phyloP scores from a whole-genome alignment of 2,888 invertebrate genomes.

The Coremacera marginata region DNA sequence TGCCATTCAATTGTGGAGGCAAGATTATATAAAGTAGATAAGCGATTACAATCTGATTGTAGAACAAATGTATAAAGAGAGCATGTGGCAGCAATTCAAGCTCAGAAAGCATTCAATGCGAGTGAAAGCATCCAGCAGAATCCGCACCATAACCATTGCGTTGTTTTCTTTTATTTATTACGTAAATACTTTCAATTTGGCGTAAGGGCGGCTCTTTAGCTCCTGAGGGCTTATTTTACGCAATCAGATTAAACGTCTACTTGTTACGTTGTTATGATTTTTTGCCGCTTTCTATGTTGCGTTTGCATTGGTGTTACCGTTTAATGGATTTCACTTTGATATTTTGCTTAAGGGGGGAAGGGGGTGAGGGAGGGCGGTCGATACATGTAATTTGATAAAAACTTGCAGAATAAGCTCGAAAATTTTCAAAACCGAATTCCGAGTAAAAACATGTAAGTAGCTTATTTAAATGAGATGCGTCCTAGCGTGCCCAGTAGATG shows the following conservation, averaged over 20 bases:
- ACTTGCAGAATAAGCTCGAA: too few species aligned
- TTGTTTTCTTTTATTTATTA: neutral
- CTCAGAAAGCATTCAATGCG: neutral
- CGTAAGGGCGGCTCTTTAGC: constrained; percentile 27
- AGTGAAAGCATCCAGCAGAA: neutral
- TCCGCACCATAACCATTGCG: neutral
- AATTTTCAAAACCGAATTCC: too few species aligned
- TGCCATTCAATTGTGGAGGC: neutral
- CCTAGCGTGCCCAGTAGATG: too few species aligned
- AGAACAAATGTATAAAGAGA: neutral
- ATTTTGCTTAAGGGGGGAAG: too few species aligned
- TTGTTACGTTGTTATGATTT: constrained; percentile 10
- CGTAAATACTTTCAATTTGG: constrained; percentile 23
- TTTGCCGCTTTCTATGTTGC: neutral
- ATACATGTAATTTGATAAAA: too few species aligned
- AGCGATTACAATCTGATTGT: neutral
- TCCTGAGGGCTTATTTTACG: constrained; percentile 50
- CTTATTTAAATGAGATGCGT: too few species aligned
- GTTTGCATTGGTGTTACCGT: too few species aligned
- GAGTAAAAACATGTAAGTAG: too few species aligned
- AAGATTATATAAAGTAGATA: neutral
- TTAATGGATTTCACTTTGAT: too few species aligned
- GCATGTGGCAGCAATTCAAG: neutral
- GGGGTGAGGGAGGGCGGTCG: too few species aligned
- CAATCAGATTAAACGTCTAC: constrained; percentile 50